Percentiles rank a stretch among this genome's conserved stretches.
Conservation (phyloP, 2,113 vertebrate species). For the Nibea coibor region DNA sequence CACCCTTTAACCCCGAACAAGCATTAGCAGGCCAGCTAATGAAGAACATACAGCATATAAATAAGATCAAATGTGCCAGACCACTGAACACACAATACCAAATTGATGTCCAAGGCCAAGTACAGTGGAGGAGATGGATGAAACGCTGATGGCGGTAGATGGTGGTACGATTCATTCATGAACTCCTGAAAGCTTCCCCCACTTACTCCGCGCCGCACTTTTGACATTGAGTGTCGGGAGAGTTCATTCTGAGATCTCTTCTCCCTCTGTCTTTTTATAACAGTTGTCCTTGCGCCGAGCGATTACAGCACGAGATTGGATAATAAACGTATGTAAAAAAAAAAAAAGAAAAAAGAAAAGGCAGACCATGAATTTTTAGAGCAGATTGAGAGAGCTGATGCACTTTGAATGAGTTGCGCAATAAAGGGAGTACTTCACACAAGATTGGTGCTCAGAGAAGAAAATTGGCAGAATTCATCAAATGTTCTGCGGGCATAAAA, state of each 20-base stretch:
- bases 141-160: not conserved
- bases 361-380: conserved; percentile 57
- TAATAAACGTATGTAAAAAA: conserved; percentile 62
- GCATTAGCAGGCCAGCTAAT: not conserved
- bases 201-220: not conserved
- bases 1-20: not conserved
- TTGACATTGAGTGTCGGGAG: conserved; percentile 22
- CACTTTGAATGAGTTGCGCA: conserved; percentile 56
- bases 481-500: conserved; percentile 71
- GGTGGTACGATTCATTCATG: conserved; percentile 1
- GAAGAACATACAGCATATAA: not conserved
- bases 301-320: conserved; percentile 49
- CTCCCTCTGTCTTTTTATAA: conserved; percentile 50
- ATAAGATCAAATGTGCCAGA: not conserved
- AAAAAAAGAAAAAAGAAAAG: conserved; percentile 45
- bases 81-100: not conserved
- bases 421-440: conserved; percentile 64
- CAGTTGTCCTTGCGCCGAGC: conserved; percentile 40
- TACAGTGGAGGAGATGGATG: not conserved
- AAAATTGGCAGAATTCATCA: conserved; percentile 81
- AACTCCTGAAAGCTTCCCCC: not conserved
- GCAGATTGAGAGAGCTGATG: conserved; percentile 52
- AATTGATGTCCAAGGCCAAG: not conserved
- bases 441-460: conserved; percentile 70
- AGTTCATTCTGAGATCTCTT: conserved; percentile 14